phyloP scores from a whole-genome alignment of 2,888 invertebrate species.

The Clepsis dumicolana region DNA sequence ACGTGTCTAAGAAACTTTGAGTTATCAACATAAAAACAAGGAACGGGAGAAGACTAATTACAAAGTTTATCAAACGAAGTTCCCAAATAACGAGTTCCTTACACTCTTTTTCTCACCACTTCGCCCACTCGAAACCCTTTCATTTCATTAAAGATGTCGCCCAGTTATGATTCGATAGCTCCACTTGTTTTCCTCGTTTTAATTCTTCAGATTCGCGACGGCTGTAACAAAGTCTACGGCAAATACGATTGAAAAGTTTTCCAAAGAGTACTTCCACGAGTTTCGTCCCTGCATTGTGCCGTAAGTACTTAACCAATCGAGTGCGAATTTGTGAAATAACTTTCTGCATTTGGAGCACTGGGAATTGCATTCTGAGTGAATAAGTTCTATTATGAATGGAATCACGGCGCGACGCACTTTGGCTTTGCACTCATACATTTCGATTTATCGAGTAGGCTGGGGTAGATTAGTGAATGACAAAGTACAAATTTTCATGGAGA shows the following conservation, averaged over 20 bases:
- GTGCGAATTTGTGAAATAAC: constrained; percentile 43
- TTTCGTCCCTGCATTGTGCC: constrained; percentile 29
- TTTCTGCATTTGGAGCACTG: constrained; percentile 32
- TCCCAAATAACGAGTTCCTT: background rate
- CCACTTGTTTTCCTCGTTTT: constrained; percentile 9
- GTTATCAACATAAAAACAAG: too few relatives aligned
- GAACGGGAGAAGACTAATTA: too few relatives aligned
- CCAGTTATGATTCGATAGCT: constrained; percentile 3
- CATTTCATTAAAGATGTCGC: constrained; percentile 1
- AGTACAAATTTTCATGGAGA: background rate
- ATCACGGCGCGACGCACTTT: constrained; percentile 10
- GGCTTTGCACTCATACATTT: background rate
- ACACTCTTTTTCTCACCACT: background rate
- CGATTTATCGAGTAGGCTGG: background rate
- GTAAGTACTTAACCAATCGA: constrained; percentile 39
- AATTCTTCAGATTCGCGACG: constrained; percentile 25
- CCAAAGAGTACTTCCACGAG: constrained; percentile 30
- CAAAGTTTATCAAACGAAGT: background rate
- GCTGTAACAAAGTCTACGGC: constrained; percentile 31
- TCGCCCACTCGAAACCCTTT: background rate
- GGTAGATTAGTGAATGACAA: background rate
- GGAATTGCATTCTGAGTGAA: constrained; percentile 32
- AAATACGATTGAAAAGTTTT: constrained; percentile 41
- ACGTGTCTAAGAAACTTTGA: too few relatives aligned
- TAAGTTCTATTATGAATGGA: constrained; percentile 32